Base-by-base conservation (phyloP, 2,888 invertebrate species). In the Hanleya hanleyi region DNA sequence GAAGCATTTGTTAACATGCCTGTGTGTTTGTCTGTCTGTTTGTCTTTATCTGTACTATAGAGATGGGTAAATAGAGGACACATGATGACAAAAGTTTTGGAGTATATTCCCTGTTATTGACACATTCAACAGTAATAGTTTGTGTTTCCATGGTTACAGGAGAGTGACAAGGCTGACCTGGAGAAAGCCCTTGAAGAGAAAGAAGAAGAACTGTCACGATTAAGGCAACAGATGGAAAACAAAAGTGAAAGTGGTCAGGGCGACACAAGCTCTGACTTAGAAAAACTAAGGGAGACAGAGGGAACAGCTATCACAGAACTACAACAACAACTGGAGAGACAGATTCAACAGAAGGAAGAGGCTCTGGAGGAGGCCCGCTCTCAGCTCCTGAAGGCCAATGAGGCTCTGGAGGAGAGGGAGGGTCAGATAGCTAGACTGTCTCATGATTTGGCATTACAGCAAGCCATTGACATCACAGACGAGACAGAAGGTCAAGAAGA, bases 401-500 rank as follows among this genome's bases (percentile, higher is more conserved):
- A 47, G 6, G 71, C 68, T 33, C 51, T 75, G 41, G 65, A 64
- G 32, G 70, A 70, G 5, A 72, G 47, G 22, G 72, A 57, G 7
- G 65, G 66, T 41, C 68, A 69, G 47, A 36, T 71, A 18, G 57
- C 22, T 15, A 69, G 73, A 29, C 51, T 78, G n/a, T 73, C 73
- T 18, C 67, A 73, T 26, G 73, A 74, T 32, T 15, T 78, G 32
- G 78, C 72, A 80, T 81, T 1, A 90, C 91, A 77, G 86, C 90
- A 67, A 79, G 85, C n/a, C 9, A 2, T 26, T 4, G 57, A 57
- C 9, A 32, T 29, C 32, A 57, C 29, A 47, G 91, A 94, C 3
- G 91, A 92, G 64, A 89, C 79, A 38, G 81, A 81, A 67, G 75
- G 87, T 29, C 79, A 82, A 33, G 86, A 87, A 22, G 83, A 91